Percentiles rank a stretch among this genome's conserved stretches.
phyloP scores from a whole-genome alignment of 2,113 vertebrate genomes.

The Sinosuthora webbiana region DNA sequence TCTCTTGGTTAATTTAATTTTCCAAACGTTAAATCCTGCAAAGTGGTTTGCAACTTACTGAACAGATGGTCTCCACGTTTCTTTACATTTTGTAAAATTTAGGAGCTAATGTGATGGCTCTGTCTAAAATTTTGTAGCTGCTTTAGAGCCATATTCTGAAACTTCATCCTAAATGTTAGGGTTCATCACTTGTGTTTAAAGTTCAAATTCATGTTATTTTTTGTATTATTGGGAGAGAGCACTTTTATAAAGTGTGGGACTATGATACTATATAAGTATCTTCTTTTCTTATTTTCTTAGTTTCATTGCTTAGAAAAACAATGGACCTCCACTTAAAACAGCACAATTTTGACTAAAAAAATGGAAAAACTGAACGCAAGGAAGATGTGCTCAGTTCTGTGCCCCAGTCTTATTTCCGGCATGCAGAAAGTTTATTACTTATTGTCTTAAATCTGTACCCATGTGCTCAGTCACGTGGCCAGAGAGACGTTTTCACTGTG shows the following conservation, averaged over 20 bases:
- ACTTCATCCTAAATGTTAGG: neutral
- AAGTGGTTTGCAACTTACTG: neutral
- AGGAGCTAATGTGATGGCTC: neutral
- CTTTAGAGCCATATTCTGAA: neutral
- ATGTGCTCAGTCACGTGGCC: neutral
- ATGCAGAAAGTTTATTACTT: neutral
- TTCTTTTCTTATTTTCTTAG: neutral
- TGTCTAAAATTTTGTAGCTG: slow-evolving; percentile 7
- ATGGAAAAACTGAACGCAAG: neutral
- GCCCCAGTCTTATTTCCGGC: neutral
- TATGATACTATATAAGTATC: neutral
- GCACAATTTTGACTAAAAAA: neutral
- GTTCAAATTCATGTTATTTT: neutral
- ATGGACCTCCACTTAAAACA: neutral
- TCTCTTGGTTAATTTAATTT: neutral
- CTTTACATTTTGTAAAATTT: slow-evolving; percentile 16
- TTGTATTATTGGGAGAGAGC: neutral
- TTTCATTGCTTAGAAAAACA: neutral
- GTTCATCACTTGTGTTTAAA: neutral
- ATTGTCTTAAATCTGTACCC: neutral
- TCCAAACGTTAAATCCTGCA: neutral
- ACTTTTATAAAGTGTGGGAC: neutral
- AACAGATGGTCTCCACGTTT: slow-evolving; percentile 16
- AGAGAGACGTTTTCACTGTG: neutral
- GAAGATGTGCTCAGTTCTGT: neutral